Evolutionary conservation across 2,888 invertebrate species (phyloP).

Genomic region (Pseudoips prasinana): DNA sequence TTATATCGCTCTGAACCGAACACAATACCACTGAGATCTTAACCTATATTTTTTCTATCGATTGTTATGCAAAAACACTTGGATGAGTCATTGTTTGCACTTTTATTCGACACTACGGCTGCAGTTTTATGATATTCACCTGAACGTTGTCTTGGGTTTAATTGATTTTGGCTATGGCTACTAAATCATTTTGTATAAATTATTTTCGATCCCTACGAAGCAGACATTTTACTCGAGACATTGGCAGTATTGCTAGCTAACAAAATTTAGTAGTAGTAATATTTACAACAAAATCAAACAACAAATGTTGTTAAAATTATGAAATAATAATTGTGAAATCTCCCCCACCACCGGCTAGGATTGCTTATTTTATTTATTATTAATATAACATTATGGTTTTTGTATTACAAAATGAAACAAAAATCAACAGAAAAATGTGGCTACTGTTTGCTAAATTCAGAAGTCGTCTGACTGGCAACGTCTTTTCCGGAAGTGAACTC

Average conservation of each 20-base stretch:
- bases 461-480: slow-evolving; percentile 77
- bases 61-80: slow-evolving; percentile 80
- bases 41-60: slow-evolving; percentile 80
- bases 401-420: too few relatives aligned
- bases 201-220: slow-evolving; percentile 65
- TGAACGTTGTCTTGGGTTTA: slow-evolving; percentile 52
- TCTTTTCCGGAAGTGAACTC: slow-evolving; percentile 53
- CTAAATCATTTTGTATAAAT: slow-evolving; percentile 59
- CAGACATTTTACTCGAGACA: slow-evolving; percentile 74
- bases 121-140: slow-evolving; percentile 57
- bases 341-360: too few relatives aligned
- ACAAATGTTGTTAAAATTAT: too few relatives aligned
- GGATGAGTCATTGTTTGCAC: slow-evolving; percentile 59
- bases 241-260: slow-evolving; percentile 44
- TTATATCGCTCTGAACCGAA: slow-evolving; percentile 60
- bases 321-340: too few relatives aligned
- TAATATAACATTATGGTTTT: too few relatives aligned
- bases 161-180: slow-evolving; percentile 49
- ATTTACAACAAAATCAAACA: too few relatives aligned
- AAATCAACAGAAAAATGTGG: slow-evolving; percentile 19
- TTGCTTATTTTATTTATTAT: too few relatives aligned
- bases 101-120: slow-evolving; percentile 40
- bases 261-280: too few relatives aligned
- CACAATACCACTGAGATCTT: slow-evolving; percentile 72
- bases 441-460: slow-evolving; percentile 73